Evolutionary conservation across 2,113 vertebrate species (phyloP), one percentile per base, ranked within the genome.

Genomic region (Toxotes chatareus): DNA sequence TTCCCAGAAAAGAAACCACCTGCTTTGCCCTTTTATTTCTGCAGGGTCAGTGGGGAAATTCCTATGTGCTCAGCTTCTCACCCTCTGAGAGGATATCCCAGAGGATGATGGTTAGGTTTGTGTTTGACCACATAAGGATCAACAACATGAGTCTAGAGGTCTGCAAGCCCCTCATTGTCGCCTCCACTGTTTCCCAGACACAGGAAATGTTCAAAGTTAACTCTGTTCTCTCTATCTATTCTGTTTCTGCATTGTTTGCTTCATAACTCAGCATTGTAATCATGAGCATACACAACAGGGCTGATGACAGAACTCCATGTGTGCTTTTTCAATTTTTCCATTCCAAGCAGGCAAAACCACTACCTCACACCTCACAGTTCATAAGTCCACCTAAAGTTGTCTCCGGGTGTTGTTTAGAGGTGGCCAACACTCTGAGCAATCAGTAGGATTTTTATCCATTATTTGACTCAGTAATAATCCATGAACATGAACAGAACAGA

Each of bases 91-190:
- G 76, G 83, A 85, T 87, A 85, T 91, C 89, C 89, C 88, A 73
- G 56, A 73, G 83, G 83, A 82, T 76, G 80, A 86, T 83, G 87
- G 77, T 92, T 84, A 73, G 83, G 80, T 86, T 88, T 89, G 79
- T 3, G 56, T 90, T 79, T 87, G 86, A 91, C 91, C 92, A 89
- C 91, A 90, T 71, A 75, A 89, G 82, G 72, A 93, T 91, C 92
- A 91, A 93, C 89, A 93, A 78, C 85, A 89, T 78, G 75, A 83
- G 68, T 76, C 73, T 79, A 66, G 71, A 87, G 82, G 77, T 70
- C 76, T 69, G 56, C 5, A n/a, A 74, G 76, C 80, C 80, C 68
- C 59, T 81, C 79, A 57, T 69, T 67, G 80, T 85, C 11, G 14
- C 67, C 78, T 87, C 77, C 34, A 42, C 78, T 73, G 44, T 79